Evolutionary conservation across 2,797 vertebrate species (phyloP), one percentile per base, ranked within the genome.

Genomic region (Neopelma chrysocephalum): DNA sequence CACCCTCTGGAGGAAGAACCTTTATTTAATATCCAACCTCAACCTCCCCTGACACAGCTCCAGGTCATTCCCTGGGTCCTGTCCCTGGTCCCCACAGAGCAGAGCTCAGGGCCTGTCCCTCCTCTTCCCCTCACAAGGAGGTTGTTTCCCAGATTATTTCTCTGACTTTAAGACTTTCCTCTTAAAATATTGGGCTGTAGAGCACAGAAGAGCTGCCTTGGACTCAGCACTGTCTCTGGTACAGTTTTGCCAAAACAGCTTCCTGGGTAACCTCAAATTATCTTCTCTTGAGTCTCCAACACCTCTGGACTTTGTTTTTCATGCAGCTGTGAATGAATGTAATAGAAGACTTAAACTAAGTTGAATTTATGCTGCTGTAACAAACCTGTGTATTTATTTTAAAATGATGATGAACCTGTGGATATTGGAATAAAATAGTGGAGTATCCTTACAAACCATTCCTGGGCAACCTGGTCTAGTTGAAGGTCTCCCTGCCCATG

Each of bases 301-400:
- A 29, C 50, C 34, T 20, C 47, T 31, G 73, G 85, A 11, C 8
- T 79, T 51, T 2, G 18, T 50, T 10, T 13, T 4, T 51, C 16
- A 0, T 29, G 27, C 36, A 34, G 2, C 29, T 31, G 1, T 3
- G 25, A 27, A 1, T 34, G 57, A 23, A 12, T 10, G 15, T 31
- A 29, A 3, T 1, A 11, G 70, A 11, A 70, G 25, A 20, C 70
- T 68, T 10, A 4, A 38, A 14, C 20, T n/a, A 34, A 54, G 21
- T 8, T 82, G 77, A 11, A 21, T 20, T 45, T 1, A 25, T 34
- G 51, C 47, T 83, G 56, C 68, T 34, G 21, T 42, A 65, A 34
- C 42, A 71, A 65, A 81, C 43, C n/a, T 18, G 16, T 14, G 12
- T 8, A 3, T 23, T 56, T 8, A 3, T 23, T 56, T 51, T n/a